Conservation (phyloP, 2,113 vertebrate species). For the Oryzias melastigma region DNA sequence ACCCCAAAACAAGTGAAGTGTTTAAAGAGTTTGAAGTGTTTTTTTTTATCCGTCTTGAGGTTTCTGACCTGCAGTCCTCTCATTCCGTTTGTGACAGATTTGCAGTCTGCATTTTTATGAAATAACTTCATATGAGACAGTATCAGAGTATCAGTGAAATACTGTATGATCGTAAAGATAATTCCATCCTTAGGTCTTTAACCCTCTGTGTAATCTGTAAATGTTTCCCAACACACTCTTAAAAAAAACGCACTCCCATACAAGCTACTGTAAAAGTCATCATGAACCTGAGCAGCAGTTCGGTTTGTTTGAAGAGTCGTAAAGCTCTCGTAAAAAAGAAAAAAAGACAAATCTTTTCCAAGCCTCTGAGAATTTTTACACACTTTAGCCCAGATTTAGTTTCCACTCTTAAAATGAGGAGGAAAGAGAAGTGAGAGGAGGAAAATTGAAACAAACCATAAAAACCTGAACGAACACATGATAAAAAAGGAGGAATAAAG, state of each 20-base stretch:
- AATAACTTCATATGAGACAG: no score
- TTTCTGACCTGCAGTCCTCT: no score
- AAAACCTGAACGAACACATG: slow-evolving; percentile 1
- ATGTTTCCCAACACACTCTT: background rate
- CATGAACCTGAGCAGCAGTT: slow-evolving; percentile 20
- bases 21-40: no score
- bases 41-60: no score
- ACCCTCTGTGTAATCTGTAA: background rate
- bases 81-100: no score
- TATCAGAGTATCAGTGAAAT: no score
- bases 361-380: slow-evolving; percentile 50
- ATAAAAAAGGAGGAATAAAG: background rate
- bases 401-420: slow-evolving; percentile 48
- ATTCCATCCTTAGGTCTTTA: background rate
- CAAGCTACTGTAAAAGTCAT: slow-evolving; percentile 7
- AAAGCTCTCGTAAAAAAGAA: slow-evolving; percentile 36
- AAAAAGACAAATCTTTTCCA: slow-evolving; percentile 41
- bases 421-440: background rate
- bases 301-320: slow-evolving; percentile 37
- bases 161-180: no score
- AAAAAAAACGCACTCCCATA: slow-evolving; percentile 34
- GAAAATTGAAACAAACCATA: background rate
- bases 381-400: slow-evolving; percentile 33
- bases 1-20: no score
- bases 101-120: no score